Conservation (phyloP, 2,888 invertebrate genomes). For the Limnephilus marmoratus region DNA sequence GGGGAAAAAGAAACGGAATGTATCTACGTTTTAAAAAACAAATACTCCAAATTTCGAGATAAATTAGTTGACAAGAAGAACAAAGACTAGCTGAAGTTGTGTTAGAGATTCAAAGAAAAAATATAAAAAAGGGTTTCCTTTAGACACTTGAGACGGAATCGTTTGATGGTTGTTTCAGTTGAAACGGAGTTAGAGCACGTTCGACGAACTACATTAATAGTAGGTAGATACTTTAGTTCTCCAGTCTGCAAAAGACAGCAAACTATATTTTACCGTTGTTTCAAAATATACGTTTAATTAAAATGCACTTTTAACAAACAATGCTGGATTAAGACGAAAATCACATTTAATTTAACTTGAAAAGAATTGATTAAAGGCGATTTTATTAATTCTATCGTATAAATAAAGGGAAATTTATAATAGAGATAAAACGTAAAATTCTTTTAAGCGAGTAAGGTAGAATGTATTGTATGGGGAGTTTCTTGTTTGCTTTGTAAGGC, state of each 20-base stretch:
- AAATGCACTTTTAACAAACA: not conserved
- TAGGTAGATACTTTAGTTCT: not conserved
- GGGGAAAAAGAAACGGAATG: not conserved
- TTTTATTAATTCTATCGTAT: not conserved
- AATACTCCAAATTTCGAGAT: not conserved
- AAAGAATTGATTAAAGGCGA: not conserved
- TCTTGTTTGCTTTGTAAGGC: not conserved
- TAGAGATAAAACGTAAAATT: not conserved
- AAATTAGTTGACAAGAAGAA: constrained; percentile 41
- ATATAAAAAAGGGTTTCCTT: not conserved
- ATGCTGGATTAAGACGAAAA: not conserved
- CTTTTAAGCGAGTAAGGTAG: not conserved
- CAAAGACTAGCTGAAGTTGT: constrained; percentile 14
- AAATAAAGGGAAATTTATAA: not conserved
- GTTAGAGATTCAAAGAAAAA: constrained; percentile 5
- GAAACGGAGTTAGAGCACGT: not conserved
- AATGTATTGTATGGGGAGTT: not conserved
- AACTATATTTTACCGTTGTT: not conserved
- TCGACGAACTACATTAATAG: not conserved
- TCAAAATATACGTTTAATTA: not conserved
- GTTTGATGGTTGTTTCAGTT: constrained; percentile 13
- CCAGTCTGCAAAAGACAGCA: not conserved
- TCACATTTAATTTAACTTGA: not conserved
- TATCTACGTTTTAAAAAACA: not conserved
- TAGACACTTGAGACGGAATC: constrained; percentile 20